Conservation (phyloP, 2,888 invertebrate species). For the Lasioglossum morio region DNA sequence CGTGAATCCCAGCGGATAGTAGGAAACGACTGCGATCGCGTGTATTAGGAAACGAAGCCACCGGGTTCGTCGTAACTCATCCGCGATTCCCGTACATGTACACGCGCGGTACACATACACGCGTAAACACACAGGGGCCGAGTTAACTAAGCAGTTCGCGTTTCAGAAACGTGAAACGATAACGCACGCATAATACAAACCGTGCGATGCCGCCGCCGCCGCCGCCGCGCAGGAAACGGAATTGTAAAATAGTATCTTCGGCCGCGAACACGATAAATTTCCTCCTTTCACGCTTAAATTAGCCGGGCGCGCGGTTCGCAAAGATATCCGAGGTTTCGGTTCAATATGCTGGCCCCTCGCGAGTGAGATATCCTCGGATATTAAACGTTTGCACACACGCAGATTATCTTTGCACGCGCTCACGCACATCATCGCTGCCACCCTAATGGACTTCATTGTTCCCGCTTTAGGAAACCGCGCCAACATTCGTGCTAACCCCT, state of each 20-base stretch:
- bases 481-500: neutral
- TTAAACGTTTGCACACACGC: conserved; percentile 29
- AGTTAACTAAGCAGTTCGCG: conserved; percentile 64
- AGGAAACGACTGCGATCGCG: conserved; percentile 59
- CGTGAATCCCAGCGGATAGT: conserved; percentile 59
- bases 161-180: conserved; percentile 71
- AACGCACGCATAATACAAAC: conserved; percentile 62
- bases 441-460: conserved; percentile 1
- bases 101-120: neutral
- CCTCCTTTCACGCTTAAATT: conserved; percentile 58
- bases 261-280: conserved; percentile 58
- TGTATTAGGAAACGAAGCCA: conserved; percentile 71
- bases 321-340: conserved; percentile 50
- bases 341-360: conserved; percentile 31
- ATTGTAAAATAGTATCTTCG: conserved; percentile 60
- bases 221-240: conserved; percentile 51
- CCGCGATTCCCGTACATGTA: neutral
- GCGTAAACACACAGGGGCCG: conserved; percentile 10
- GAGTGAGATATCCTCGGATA: conserved; percentile 36
- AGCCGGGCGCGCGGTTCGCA: conserved; percentile 23
- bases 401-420: conserved; percentile 9
- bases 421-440: conserved; percentile 11
- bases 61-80: conserved; percentile 61
- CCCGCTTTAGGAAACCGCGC: neutral
- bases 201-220: neutral